Evolutionary conservation across 2,113 vertebrate species (phyloP).

Genomic region (Odontesthes bonariensis): DNA sequence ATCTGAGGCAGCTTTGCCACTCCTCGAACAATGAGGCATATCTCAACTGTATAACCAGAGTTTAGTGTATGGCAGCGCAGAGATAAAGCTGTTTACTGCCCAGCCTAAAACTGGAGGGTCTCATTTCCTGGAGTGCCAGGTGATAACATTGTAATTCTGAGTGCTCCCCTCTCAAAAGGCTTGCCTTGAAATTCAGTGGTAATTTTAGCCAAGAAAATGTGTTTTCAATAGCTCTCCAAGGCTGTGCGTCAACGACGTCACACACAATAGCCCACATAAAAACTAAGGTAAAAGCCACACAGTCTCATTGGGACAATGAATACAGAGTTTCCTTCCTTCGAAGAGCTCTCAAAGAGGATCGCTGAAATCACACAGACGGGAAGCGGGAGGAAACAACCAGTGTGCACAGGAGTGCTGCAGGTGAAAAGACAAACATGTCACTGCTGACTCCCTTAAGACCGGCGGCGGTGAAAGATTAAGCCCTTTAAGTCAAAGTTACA

Average conservation of each 20-base stretch:
- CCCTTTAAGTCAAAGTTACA: neutral
- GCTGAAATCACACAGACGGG: slow-evolving; percentile 41
- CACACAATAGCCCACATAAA: slow-evolving; percentile 50
- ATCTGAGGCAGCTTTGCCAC: neutral
- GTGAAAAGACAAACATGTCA: neutral
- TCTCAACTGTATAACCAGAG: slow-evolving; percentile 16
- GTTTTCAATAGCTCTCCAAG: slow-evolving; percentile 43
- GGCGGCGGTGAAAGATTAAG: neutral
- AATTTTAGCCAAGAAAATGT: slow-evolving; percentile 49
- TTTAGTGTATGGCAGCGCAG: slow-evolving; percentile 44
- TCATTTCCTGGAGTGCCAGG: slow-evolving; percentile 54
- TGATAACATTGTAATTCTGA: slow-evolving; percentile 70
- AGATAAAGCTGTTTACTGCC: slow-evolving; percentile 47
- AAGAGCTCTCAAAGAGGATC: slow-evolving; percentile 32
- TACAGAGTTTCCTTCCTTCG: slow-evolving; percentile 50
- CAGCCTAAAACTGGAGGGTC: slow-evolving; percentile 20
- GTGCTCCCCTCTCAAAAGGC: slow-evolving; percentile 33
- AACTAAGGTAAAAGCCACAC: slow-evolving; percentile 53
- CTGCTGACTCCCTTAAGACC: slow-evolving; percentile 1
- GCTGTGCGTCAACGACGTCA: slow-evolving; percentile 23
- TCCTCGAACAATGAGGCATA: slow-evolving; percentile 10
- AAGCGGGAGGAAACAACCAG: slow-evolving; percentile 17
- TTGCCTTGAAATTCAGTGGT: slow-evolving; percentile 25
- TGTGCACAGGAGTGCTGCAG: slow-evolving; percentile 6
- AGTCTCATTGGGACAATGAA: slow-evolving; percentile 33